Conservation (phyloP, 2,888 invertebrate genomes). For the Xestobium rufovillosum region DNA sequence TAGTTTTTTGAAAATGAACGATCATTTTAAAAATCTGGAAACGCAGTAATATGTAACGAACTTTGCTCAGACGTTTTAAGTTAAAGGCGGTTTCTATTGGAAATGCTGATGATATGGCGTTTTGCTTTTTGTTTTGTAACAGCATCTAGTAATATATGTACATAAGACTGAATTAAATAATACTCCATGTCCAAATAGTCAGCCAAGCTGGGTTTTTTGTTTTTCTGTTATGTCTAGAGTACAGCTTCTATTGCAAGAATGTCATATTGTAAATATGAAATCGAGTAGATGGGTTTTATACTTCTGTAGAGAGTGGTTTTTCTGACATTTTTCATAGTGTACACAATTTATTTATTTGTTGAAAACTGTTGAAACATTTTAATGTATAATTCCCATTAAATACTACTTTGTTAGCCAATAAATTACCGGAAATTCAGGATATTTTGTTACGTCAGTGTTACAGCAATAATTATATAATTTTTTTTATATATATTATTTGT, state of each 20-base stretch:
- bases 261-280: too few relatives aligned
- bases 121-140: conserved; percentile 22
- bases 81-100: too few relatives aligned
- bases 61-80: too few relatives aligned
- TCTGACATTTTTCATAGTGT: neutral
- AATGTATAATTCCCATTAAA: conserved; percentile 4
- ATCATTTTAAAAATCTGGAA: too few relatives aligned
- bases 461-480: too few relatives aligned
- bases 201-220: conserved; percentile 26
- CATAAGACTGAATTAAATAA: conserved; percentile 37
- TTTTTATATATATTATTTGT: too few relatives aligned
- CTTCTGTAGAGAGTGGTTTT: neutral
- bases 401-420: too few relatives aligned
- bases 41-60: too few relatives aligned
- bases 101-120: conserved; percentile 20
- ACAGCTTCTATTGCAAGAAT: too few relatives aligned
- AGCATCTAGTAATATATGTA: conserved; percentile 34
- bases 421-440: too few relatives aligned
- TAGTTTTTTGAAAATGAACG: too few relatives aligned
- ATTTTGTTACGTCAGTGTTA: too few relatives aligned
- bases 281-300: neutral
- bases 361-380: conserved; percentile 5
- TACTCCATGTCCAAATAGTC: conserved; percentile 35
- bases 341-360: neutral
- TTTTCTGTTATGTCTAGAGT: conserved; percentile 13